phyloP scores from a whole-genome alignment of 2,113 vertebrate species.

The Salminus brasiliensis region DNA sequence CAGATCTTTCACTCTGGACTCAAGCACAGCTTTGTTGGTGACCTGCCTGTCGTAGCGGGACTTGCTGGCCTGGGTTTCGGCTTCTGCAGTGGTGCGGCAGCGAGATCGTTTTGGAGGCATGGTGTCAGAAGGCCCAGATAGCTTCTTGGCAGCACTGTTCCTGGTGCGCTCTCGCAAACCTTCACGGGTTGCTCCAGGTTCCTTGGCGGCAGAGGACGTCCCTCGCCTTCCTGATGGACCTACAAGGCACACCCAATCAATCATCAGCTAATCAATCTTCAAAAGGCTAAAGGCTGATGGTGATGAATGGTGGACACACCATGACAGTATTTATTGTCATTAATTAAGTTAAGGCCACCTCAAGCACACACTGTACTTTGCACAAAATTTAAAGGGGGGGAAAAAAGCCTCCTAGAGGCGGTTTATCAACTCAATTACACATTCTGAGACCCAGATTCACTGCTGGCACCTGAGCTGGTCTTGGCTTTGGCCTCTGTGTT shows the following conservation, averaged over 20 bases:
- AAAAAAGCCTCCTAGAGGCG: background rate
- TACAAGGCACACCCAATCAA: background rate
- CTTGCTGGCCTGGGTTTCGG: constrained; percentile 83
- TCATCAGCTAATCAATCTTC: background rate
- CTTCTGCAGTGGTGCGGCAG: constrained; percentile 71
- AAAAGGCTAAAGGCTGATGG: background rate
- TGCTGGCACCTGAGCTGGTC: constrained; percentile 72
- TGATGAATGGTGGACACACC: background rate
- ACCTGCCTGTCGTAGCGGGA: constrained; percentile 86
- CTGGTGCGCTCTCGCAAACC: constrained; percentile 79
- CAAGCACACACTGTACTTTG: background rate
- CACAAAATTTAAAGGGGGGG: background rate
- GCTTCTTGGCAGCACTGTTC: constrained; percentile 73
- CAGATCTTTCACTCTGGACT: constrained; percentile 85
- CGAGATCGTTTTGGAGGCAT: constrained; percentile 79
- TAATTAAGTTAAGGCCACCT: background rate
- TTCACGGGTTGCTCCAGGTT: constrained; percentile 78
- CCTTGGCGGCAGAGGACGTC: constrained; percentile 77
- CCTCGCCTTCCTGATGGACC: constrained; percentile 72
- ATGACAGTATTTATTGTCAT: background rate
- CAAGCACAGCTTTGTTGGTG: constrained; percentile 83
- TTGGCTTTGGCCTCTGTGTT: constrained; percentile 76
- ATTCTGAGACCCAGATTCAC: constrained; percentile 1
- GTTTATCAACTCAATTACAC: background rate
- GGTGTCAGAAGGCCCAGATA: constrained; percentile 58